phyloP scores from a whole-genome alignment of 2,797 vertebrate species.

The Etheostoma nigrum region DNA sequence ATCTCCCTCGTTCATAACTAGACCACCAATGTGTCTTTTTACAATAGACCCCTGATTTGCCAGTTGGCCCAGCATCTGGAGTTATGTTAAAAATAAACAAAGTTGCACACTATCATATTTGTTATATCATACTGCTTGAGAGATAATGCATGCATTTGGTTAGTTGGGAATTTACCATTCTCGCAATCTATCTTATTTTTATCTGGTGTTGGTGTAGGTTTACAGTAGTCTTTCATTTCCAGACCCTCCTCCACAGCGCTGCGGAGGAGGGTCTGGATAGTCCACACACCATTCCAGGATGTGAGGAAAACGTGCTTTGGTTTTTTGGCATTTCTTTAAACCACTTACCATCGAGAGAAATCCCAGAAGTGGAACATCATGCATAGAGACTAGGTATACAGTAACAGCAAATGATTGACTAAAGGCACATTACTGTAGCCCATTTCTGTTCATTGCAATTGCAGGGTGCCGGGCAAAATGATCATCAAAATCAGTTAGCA shows the following conservation, averaged over 20 bases:
- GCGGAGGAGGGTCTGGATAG: too few species aligned
- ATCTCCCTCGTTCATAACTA: conserved; percentile 2
- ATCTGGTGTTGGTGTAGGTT: too few species aligned
- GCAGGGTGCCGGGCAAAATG: too few species aligned
- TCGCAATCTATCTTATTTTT: not conserved
- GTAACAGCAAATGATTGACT: not conserved
- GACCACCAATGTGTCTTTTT: conserved; percentile 4
- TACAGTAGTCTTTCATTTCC: too few species aligned
- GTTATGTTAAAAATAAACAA: conserved; percentile 1
- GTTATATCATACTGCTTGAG: not conserved
- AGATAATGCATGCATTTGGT: not conserved
- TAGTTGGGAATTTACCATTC: not conserved
- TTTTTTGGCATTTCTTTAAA: too few species aligned
- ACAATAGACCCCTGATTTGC: not conserved
- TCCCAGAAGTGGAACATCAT: too few species aligned
- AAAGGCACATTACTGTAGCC: not conserved
- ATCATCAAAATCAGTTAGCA: not conserved
- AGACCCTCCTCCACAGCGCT: too few species aligned
- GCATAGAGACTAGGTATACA: not conserved
- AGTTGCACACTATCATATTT: not conserved
- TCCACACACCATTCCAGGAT: too few species aligned
- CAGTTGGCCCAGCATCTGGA: conserved; percentile 24
- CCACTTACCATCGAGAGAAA: too few species aligned
- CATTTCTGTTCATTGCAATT: not conserved
- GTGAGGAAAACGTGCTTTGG: too few species aligned